Evolutionary conservation across 2,888 invertebrate genomes (phyloP).

Genomic region (Cheilosia vulpina): DNA sequence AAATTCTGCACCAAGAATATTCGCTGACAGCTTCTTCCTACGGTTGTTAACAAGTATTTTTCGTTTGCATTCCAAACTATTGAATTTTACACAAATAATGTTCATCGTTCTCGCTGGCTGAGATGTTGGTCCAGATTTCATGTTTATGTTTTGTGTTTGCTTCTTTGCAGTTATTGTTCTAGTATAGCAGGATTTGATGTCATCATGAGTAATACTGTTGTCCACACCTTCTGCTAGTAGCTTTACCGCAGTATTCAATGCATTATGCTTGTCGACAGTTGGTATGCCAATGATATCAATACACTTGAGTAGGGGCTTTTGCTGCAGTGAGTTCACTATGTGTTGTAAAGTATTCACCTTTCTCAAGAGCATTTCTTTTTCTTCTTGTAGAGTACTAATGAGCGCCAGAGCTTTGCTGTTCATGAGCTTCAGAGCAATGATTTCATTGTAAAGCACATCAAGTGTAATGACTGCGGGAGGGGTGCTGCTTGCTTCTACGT

Average conservation of each 20-base stretch:
- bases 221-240: too few relatives aligned
- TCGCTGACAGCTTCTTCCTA: conserved; percentile 1
- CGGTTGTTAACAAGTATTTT: neutral
- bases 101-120: too few relatives aligned
- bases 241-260: too few relatives aligned
- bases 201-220: too few relatives aligned
- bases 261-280: too few relatives aligned
- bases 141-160: too few relatives aligned
- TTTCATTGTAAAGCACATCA: conserved; percentile 14
- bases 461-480: conserved; percentile 4
- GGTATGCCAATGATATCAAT: neutral
- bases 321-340: neutral
- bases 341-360: neutral
- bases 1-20: conserved; percentile 30
- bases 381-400: conserved; percentile 12
- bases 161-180: too few relatives aligned
- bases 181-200: conserved; percentile 18
- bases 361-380: neutral
- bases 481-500: neutral
- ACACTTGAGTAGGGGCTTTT: too few relatives aligned
- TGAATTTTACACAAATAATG: neutral
- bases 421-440: conserved; percentile 2
- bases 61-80: neutral
- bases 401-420: neutral
- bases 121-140: too few relatives aligned